phyloP scores from a whole-genome alignment of 2,888 invertebrate species.

The Fissipunctia ypsillon region DNA sequence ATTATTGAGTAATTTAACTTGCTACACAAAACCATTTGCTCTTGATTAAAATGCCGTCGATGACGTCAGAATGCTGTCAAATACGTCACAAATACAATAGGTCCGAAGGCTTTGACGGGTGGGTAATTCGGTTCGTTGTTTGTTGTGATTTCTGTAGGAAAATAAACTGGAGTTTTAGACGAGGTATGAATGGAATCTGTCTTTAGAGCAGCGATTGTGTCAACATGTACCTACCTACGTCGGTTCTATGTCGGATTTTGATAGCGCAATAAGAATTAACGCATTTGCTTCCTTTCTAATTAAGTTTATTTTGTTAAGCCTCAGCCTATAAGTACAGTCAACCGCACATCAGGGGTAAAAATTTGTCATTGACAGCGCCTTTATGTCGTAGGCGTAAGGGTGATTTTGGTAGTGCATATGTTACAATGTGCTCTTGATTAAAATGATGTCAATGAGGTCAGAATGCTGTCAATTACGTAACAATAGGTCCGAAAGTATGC shows the following conservation, averaged over 20 bases:
- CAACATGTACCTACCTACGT: too few species aligned
- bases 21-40: slow-evolving; percentile 27
- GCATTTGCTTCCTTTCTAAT: not conserved
- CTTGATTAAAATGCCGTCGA: slow-evolving; percentile 46
- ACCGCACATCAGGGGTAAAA: not conserved
- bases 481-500: slow-evolving; percentile 9
- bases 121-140: not conserved
- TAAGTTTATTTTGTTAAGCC: not conserved
- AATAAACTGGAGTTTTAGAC: not conserved
- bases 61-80: slow-evolving; percentile 35
- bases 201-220: not conserved
- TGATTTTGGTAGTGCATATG: not conserved
- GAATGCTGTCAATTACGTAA: slow-evolving; percentile 31
- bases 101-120: not conserved
- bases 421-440: slow-evolving; percentile 43
- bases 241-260: too few species aligned
- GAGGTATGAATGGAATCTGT: not conserved
- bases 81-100: slow-evolving; percentile 28
- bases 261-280: not conserved
- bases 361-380: not conserved
- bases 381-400: too few species aligned
- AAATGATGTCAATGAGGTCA: slow-evolving; percentile 32
- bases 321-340: not conserved
- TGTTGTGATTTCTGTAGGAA: not conserved
- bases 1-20: slow-evolving; percentile 54